A percentile compares a stretch with the other conserved stretches of the same genome.
These are phyloP conservation scores for Naso thynnoides DNA, from an alignment of 2,797 vertebrate genomes.

Conservation along the genomic window DNA sequence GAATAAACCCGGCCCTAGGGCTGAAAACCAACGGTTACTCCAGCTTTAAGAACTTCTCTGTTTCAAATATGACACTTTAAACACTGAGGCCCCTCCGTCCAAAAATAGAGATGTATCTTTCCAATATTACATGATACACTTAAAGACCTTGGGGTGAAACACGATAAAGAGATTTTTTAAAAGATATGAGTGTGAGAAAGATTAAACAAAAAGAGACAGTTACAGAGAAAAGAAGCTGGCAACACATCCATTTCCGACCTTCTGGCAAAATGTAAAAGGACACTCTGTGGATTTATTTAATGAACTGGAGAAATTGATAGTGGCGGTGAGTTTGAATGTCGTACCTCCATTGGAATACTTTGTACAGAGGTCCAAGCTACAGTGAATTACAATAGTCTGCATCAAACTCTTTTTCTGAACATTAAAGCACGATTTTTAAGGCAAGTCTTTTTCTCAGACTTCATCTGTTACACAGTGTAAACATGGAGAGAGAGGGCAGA, in stretches of 20 bases:
- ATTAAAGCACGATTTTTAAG: slow-evolving; percentile 17
- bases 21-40: slow-evolving; percentile 46
- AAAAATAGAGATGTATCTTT: slow-evolving; percentile 57
- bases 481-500: slow-evolving; percentile 56
- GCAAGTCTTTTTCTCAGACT: slow-evolving; percentile 37
- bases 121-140: slow-evolving; percentile 41
- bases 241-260: slow-evolving; percentile 68
- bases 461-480: slow-evolving; percentile 66
- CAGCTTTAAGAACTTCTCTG: slow-evolving; percentile 58
- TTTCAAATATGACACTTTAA: slow-evolving; percentile 73
- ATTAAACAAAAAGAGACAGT: slow-evolving; percentile 50
- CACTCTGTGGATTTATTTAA: slow-evolving; percentile 42
- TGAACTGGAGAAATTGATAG: slow-evolving; percentile 57
- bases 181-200: slow-evolving; percentile 72
- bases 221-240: slow-evolving; percentile 56
- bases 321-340: slow-evolving; percentile 1
- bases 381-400: neutral
- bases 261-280: slow-evolving; percentile 66
- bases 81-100: slow-evolving; percentile 37
- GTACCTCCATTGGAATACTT: neutral
- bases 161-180: slow-evolving; percentile 67
- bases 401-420: slow-evolving; percentile 15
- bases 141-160: slow-evolving; percentile 73
- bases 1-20: slow-evolving; percentile 52
- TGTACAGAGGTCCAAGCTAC: neutral